These are phyloP conservation scores for Crioceris asparagi DNA, from an alignment of 2,888 invertebrate species.

Conservation along the genomic window DNA sequence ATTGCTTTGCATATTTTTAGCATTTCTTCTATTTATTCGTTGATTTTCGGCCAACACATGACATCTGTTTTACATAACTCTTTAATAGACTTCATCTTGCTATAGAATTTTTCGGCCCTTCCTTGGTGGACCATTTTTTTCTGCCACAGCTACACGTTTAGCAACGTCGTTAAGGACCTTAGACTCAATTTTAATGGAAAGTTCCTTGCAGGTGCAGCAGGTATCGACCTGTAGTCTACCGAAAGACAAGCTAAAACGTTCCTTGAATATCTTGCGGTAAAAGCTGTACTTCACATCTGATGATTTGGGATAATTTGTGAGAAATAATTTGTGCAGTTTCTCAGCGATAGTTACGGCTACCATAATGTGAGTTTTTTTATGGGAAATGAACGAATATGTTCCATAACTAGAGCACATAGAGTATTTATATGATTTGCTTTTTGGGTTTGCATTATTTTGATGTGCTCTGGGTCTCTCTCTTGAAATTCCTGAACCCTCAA, in stretches of 20 bases:
- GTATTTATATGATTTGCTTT: no score
- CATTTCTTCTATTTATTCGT: no score
- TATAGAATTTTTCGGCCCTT: slow-evolving; percentile 13
- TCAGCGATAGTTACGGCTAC: background rate
- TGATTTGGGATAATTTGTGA: background rate
- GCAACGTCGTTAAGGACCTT: slow-evolving; percentile 4
- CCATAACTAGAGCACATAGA: background rate
- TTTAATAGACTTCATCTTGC: slow-evolving; percentile 9
- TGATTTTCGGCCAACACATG: no score
- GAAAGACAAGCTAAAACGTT: slow-evolving; percentile 1
- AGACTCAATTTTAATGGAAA: slow-evolving; percentile 5
- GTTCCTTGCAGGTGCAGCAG: slow-evolving; percentile 4
- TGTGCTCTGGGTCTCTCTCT: no score
- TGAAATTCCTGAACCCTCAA: no score
- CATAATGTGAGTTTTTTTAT: slow-evolving; percentile 1
- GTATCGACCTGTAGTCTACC: slow-evolving; percentile 4
- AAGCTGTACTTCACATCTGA: background rate
- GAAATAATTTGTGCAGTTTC: background rate
- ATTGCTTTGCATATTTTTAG: no score
- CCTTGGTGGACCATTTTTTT: slow-evolving; percentile 11
- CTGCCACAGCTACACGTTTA: slow-evolving; percentile 4
- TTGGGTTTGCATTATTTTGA: no score
- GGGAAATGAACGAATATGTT: background rate
- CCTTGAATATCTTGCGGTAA: background rate
- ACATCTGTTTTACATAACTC: slow-evolving; percentile 1